A percentile compares a stretch with the other conserved stretches of the same genome.
Conservation (phyloP, 2,888 invertebrate genomes). For the Selenia dentaria region DNA sequence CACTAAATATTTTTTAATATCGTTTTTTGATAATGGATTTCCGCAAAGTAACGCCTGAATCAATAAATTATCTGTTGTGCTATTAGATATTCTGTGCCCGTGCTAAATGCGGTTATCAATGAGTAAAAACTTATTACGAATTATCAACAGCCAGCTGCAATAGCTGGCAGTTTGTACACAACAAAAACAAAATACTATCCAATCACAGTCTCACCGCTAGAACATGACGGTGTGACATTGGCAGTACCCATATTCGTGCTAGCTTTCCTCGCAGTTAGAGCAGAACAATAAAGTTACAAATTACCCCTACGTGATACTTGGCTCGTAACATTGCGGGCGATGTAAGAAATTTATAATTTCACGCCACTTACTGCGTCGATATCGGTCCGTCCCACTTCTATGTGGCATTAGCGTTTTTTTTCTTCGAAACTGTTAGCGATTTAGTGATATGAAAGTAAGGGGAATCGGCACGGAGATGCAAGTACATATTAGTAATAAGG, state of each 20-base stretch:
- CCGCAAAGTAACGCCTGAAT: too few relatives aligned
- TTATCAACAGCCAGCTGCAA: too few relatives aligned
- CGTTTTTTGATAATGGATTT: too few relatives aligned
- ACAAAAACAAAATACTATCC: too few relatives aligned
- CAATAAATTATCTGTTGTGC: too few relatives aligned
- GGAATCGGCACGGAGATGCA: not conserved
- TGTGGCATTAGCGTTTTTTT: slow-evolving; percentile 6
- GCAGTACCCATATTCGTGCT: slow-evolving; percentile 5
- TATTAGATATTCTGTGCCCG: too few relatives aligned
- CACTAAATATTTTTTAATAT: too few relatives aligned
- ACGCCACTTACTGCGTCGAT: slow-evolving; percentile 33
- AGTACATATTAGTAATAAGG: too few relatives aligned
- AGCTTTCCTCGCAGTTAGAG: slow-evolving; percentile 36
- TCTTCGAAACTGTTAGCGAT: slow-evolving; percentile 4
- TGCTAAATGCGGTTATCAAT: too few relatives aligned
- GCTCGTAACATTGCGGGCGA: slow-evolving; percentile 40
- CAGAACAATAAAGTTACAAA: slow-evolving; percentile 46
- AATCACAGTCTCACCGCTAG: not conserved
- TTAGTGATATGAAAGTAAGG: slow-evolving; percentile 15
- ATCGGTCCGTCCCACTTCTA: slow-evolving; percentile 9
- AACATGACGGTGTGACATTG: not conserved
- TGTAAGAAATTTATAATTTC: slow-evolving; percentile 51
- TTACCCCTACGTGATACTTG: slow-evolving; percentile 26
- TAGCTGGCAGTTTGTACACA: too few relatives aligned
- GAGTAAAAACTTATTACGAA: too few relatives aligned